Evolutionary conservation across 2,113 vertebrate species (phyloP).

Genomic region (Capricornis sumatraensis): DNA sequence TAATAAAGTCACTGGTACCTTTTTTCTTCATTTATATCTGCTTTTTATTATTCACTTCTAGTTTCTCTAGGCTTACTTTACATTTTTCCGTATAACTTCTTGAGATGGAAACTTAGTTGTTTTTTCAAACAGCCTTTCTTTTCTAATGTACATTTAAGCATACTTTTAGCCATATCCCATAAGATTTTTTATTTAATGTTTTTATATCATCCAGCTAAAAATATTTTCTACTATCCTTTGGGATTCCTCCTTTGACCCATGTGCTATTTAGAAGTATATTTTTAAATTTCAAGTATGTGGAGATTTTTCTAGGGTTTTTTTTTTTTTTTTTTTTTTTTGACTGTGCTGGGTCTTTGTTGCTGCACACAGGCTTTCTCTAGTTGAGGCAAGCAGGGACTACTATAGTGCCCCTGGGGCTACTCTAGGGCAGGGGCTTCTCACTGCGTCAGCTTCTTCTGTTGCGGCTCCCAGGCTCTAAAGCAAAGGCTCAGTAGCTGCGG

Average conservation of each 20-base stretch:
- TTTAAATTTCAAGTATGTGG: background rate
- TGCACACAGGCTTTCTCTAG: background rate
- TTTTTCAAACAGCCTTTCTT: slow-evolving; percentile 13
- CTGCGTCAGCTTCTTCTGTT: background rate
- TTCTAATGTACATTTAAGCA: background rate
- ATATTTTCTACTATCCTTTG: background rate
- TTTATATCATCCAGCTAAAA: background rate
- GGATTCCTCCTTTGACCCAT: background rate
- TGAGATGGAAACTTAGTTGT: background rate
- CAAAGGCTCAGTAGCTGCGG: background rate
- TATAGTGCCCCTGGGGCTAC: background rate
- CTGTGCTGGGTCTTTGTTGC: background rate
- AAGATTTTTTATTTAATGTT: background rate
- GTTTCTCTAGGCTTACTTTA: slow-evolving; percentile 5
- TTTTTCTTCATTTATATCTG: background rate
- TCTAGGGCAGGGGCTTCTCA: background rate
- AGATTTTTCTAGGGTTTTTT: background rate
- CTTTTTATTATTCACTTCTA: background rate
- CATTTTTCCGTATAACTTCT: background rate
- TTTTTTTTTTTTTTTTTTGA: background rate
- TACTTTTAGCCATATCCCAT: background rate
- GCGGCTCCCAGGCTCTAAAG: background rate
- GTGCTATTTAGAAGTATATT: background rate
- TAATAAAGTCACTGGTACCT: background rate
- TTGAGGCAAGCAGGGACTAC: background rate